These are phyloP conservation scores for Meandrina meandrites DNA, from an alignment of 92 coral and sea anemone genomes.

Conservation along the genomic window DNA sequence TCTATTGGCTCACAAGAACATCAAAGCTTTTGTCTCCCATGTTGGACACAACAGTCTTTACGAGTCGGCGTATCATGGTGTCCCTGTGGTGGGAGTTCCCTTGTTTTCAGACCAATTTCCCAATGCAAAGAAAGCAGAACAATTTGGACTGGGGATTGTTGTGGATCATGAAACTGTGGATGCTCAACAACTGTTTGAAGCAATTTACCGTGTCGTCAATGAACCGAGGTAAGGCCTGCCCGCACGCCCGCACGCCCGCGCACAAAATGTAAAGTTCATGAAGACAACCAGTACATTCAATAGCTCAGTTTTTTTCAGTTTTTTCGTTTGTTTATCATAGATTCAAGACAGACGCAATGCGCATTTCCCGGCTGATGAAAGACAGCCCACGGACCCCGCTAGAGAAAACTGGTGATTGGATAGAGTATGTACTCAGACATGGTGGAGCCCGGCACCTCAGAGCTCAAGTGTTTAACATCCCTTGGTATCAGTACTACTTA, in stretches of 20 bases:
- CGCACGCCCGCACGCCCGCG: no score
- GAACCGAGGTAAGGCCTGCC: conserved; percentile 61
- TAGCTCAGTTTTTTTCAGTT: background rate
- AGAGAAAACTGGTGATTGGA: conserved; percentile 64
- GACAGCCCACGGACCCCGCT: conserved; percentile 50
- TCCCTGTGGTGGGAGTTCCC: conserved; percentile 32
- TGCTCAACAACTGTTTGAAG: conserved; percentile 12
- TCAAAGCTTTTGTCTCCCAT: conserved; percentile 56
- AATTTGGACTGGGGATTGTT: conserved; percentile 37
- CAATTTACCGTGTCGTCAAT: conserved; percentile 30
- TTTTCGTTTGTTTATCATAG: background rate
- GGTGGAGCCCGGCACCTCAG: conserved; percentile 65
- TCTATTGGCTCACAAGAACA: conserved; percentile 36
- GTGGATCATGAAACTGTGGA: conserved; percentile 23
- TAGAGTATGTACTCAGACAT: conserved; percentile 67
- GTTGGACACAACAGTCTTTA: conserved; percentile 43
- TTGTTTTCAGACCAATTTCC: conserved; percentile 14
- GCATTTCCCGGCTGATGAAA: conserved; percentile 49
- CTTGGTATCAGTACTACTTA: conserved; percentile 68
- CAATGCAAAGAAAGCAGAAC: conserved; percentile 31
- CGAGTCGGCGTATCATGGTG: conserved; percentile 41
- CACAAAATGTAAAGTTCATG: no score
- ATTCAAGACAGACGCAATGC: conserved; percentile 29
- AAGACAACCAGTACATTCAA: no score
- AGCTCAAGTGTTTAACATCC: conserved; percentile 56